A percentile compares a stretch with the other conserved stretches of the same genome.
Conservation (phyloP, 2,888 invertebrate genomes). For the Ornithoptera priamus region DNA sequence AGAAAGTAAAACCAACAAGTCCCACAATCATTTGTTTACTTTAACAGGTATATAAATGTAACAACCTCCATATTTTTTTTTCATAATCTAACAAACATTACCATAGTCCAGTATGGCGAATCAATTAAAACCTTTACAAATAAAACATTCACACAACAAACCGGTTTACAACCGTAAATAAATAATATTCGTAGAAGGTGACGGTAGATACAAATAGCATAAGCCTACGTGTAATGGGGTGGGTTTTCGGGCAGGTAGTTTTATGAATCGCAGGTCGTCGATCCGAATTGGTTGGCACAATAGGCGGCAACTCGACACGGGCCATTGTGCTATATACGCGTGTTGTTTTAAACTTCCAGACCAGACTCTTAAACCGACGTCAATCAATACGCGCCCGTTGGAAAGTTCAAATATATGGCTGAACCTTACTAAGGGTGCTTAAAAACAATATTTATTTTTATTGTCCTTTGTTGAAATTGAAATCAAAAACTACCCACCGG, state of each 20-base stretch:
- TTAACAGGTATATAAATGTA: too few species aligned
- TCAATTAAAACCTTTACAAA: not conserved
- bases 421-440: too few species aligned
- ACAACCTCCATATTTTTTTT: too few species aligned
- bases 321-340: conserved; percentile 31
- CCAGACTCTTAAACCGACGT: conserved; percentile 22
- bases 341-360: conserved; percentile 33
- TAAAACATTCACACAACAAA: not conserved
- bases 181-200: not conserved
- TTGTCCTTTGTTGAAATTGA: too few species aligned
- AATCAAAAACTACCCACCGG: too few species aligned
- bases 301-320: conserved; percentile 32
- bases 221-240: conserved; percentile 51
- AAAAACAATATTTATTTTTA: too few species aligned
- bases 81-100: not conserved
- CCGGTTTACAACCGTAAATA: not conserved
- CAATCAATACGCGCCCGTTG: conserved; percentile 12
- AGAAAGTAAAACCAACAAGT: too few species aligned
- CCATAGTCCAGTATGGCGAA: not conserved
- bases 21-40: too few species aligned
- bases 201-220: conserved; percentile 48
- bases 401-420: not conserved
- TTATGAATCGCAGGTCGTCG: conserved; percentile 61
- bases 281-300: conserved; percentile 48
- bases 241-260: conserved; percentile 43